phyloP scores from a whole-genome alignment of 2,113 vertebrate genomes.

The Brachyhypopomus gauderio region DNA sequence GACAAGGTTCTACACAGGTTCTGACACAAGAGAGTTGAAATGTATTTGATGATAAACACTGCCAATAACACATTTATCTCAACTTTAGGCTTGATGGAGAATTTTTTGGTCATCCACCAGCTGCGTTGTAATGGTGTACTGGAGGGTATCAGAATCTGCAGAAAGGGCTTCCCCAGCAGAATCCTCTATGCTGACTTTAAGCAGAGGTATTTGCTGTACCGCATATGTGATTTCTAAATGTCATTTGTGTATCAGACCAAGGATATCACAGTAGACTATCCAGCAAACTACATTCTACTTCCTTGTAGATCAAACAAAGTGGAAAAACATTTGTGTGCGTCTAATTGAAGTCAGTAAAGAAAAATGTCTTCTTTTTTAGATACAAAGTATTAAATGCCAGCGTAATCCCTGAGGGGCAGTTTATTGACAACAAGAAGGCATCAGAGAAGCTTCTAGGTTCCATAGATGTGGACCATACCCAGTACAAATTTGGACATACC shows the following conservation, averaged over 20 bases:
- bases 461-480: slow-evolving; percentile 53
- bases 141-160: slow-evolving; percentile 92
- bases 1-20: background rate
- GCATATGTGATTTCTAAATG: background rate
- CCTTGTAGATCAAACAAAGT: background rate
- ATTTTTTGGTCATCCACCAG: slow-evolving; percentile 89
- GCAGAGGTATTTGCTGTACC: slow-evolving; percentile 74
- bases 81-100: slow-evolving; percentile 85
- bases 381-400: slow-evolving; percentile 64
- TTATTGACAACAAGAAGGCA: slow-evolving; percentile 57
- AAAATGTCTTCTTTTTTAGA: slow-evolving; percentile 33
- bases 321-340: background rate
- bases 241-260: background rate
- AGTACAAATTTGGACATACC: slow-evolving; percentile 68
- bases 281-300: background rate
- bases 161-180: slow-evolving; percentile 93
- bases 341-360: background rate
- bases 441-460: slow-evolving; percentile 54
- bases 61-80: background rate
- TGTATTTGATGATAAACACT: background rate
- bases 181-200: slow-evolving; percentile 91
- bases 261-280: background rate
- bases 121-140: slow-evolving; percentile 88
- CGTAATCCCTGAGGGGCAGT: slow-evolving; percentile 55
- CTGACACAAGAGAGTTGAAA: background rate